phyloP scores from a whole-genome alignment of 1,140 invertebrate genomes.

The Drosophila carrolli region DNA sequence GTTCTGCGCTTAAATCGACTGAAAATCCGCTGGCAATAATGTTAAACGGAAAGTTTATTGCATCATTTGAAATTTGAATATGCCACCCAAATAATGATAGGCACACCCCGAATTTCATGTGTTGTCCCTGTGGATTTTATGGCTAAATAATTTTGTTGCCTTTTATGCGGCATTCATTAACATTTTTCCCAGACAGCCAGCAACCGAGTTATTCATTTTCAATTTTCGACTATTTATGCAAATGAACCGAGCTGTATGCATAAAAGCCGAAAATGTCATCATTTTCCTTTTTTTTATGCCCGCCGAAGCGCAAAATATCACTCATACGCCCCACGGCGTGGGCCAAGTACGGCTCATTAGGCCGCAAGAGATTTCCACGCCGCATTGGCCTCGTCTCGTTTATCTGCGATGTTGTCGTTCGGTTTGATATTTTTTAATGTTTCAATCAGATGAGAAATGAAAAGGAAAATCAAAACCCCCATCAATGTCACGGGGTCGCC shows the following conservation, averaged over 20 bases:
- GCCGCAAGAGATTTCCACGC: conserved; percentile 47
- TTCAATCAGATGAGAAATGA: conserved; percentile 79
- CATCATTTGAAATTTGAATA: conserved; percentile 67
- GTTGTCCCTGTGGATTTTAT: conserved; percentile 52
- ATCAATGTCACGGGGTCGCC: conserved; percentile 64
- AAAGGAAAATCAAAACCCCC: conserved; percentile 77
- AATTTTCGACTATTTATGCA: conserved; percentile 81
- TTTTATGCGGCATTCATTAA: conserved; percentile 69
- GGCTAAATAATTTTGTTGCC: conserved; percentile 61
- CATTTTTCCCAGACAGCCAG: conserved; percentile 55
- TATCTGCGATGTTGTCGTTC: conserved; percentile 7
- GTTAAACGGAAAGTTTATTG: conserved; percentile 62
- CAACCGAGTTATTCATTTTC: conserved; percentile 70
- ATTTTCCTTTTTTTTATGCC: conserved; percentile 48
- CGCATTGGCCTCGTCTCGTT: conserved; percentile 25
- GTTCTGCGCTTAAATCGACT: conserved; percentile 28
- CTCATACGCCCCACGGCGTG: conserved; percentile 73
- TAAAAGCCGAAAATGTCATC: conserved; percentile 78
- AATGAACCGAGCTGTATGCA: conserved; percentile 71
- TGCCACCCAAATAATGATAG: conserved; percentile 55
- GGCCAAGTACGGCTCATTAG: conserved; percentile 67
- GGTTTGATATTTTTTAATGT: conserved; percentile 58
- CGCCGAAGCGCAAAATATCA: conserved; percentile 75
- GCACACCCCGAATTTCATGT: conserved; percentile 36
- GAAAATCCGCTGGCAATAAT: conserved; percentile 31